Percentiles rank a stretch among this genome's conserved stretches.
phyloP scores from a whole-genome alignment of 1,140 invertebrate genomes.

The Rhynchophorus ferrugineus region DNA sequence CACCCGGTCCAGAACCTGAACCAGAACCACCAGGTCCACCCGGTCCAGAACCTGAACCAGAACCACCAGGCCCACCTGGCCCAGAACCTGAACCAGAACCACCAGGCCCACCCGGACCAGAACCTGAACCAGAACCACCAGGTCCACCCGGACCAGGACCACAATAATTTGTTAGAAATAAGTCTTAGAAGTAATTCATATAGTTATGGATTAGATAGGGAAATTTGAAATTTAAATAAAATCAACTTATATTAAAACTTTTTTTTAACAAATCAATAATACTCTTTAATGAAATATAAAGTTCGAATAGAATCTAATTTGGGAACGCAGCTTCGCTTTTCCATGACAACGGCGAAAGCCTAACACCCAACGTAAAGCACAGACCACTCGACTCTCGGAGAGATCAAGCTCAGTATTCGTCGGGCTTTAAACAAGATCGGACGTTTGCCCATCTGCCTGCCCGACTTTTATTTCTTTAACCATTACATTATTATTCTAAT shows the following conservation, averaged over 20 bases:
- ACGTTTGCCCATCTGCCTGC: neutral
- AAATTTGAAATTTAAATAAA: too few species aligned
- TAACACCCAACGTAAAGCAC: conserved; percentile 9
- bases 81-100: neutral
- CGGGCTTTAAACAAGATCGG: conserved; percentile 9
- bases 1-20: neutral
- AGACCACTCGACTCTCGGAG: neutral
- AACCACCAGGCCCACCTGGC: too few species aligned
- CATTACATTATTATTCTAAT: too few species aligned
- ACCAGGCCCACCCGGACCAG: neutral
- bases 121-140: conserved; percentile 1
- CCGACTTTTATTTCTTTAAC: conserved; percentile 5
- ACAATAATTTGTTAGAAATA: too few species aligned
- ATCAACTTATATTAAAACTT: too few species aligned
- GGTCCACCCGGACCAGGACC: neutral
- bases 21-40: conserved; percentile 2
- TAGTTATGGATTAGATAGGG: too few species aligned
- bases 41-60: neutral
- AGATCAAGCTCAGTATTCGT: conserved; percentile 13
- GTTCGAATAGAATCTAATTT: too few species aligned
- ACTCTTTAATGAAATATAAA: too few species aligned
- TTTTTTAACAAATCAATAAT: too few species aligned
- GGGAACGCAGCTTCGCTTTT: conserved; percentile 11
- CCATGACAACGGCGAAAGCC: conserved; percentile 14
- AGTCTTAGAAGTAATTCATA: too few species aligned